Base-by-base conservation (phyloP, 1,140 invertebrate species). In the Stegodyphus dumicola region DNA sequence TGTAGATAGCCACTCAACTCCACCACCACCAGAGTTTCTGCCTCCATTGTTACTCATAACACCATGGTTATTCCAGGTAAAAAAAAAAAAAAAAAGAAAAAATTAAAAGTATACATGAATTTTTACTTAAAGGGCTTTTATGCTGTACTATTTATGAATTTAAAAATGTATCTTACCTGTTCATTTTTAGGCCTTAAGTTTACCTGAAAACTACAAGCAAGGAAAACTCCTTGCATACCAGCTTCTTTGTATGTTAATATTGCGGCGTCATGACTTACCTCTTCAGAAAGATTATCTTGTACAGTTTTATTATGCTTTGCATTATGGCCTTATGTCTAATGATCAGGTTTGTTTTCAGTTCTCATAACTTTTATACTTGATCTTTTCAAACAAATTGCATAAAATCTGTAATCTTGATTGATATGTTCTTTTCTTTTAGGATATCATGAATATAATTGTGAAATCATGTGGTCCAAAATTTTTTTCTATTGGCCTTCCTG, bases 301-400 rank as follows among this genome's bases (percentile, higher is more conserved):
- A 5, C 93, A 97, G 56, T 98, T 98, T 91, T 98, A 98, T 90
- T 92, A 95, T 79, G 93, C 95, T 3, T 90, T 99, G 60, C 97
- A 99, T 91, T 93, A 94, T 87, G 96, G 95, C 15, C 90, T 94
- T 6, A 89, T 91, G 70, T 91, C 91, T 66, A 89, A 89, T 75
- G 93, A 94, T 89, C 92, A 93, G 90, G 92, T 92, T 65, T 66
- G 53, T 73, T 17, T 17, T 77, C 84, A 76, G 18, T 75, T 10
- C 17, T 51, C 56, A 5, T 18, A 53, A 84, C 64, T 87, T 81
- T 75, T 51, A 54, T 54, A 78, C 86, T 77, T 48, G 33, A 60
- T 69, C 69, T 53, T 85, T 13, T 54, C 69, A 80, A 60, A 33
- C 33, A 33, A 33, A 33, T 33, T 33, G 33, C 33, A 33, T 81